These are phyloP conservation scores for Chymomyza amoena DNA, from an alignment of 2,888 invertebrate genomes.

Conservation along the genomic window DNA sequence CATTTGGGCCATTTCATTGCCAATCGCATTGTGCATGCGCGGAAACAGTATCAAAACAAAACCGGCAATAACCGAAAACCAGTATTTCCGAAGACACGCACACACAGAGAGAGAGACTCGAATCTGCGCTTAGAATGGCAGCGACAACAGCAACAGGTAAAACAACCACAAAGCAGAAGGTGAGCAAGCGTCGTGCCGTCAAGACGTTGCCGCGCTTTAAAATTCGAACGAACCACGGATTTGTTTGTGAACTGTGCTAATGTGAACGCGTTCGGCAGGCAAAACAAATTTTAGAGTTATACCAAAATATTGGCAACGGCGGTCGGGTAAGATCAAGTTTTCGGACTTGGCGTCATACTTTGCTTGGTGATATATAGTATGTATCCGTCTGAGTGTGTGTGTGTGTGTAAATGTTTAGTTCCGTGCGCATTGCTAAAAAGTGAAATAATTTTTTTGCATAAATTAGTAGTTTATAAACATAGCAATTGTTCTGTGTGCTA, in stretches of 20 bases:
- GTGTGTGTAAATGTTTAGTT: constrained; percentile 43
- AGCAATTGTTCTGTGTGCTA: not conserved
- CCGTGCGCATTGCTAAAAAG: not conserved
- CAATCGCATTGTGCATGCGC: constrained; percentile 59
- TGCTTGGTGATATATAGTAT: constrained; percentile 17
- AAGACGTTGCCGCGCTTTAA: constrained; percentile 64
- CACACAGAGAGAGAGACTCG: constrained; percentile 42
- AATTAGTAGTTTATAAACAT: not conserved
- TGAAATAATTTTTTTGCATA: not conserved
- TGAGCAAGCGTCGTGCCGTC: constrained; percentile 69
- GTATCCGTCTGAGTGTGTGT: constrained; percentile 8
- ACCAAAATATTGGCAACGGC: constrained; percentile 32
- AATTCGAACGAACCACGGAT: constrained; percentile 18
- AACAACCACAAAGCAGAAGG: constrained; percentile 58
- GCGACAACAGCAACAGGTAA: constrained; percentile 59
- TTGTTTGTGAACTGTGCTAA: constrained; percentile 2
- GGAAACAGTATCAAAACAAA: constrained; percentile 68
- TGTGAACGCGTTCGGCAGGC: constrained; percentile 20
- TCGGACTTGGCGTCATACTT: constrained; percentile 62
- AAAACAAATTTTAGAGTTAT: constrained; percentile 27
- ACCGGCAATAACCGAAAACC: constrained; percentile 63
- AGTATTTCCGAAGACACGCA: constrained; percentile 55
- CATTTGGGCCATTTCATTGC: constrained; percentile 39
- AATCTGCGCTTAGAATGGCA: constrained; percentile 33
- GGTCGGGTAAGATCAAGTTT: constrained; percentile 72